Evolutionary conservation across 37 sponge, comb jelly and placozoan genomes (phyloP), one percentile per base, ranked within the genome.

Genomic region (Chondrilla cf. caribensis): DNA sequence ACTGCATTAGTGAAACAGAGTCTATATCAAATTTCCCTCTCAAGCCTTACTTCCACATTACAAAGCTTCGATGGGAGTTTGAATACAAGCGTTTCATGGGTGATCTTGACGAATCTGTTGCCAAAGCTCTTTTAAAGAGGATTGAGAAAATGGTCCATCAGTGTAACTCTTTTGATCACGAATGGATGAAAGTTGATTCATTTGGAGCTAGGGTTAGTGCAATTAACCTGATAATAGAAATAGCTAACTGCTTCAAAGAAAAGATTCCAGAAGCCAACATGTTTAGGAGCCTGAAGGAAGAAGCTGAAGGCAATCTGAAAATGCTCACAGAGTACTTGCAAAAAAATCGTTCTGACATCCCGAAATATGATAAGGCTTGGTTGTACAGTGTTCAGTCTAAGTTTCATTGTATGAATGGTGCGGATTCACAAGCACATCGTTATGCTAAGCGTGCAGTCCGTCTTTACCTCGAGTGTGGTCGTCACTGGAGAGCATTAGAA

Each of bases 121-220:
- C n/a, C n/a, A n/a, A n/a, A n/a, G n/a, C n/a, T n/a, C n/a, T 59
- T 59, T 26, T 59, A 59, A 2, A 59, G 6, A 26, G 25, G 3
- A 26, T 26, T 8, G 60, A 59, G 22, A 26, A 59, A 6, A 59
- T 26, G 7, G 22, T 59, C 22, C 60, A 26, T 2, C 60, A 26
- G 68, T 33, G 31, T 67, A 33, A 6, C 32, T 17, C 26, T 31
- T 33, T 67, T 6, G 68, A 67, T 28, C 32, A 67, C 0, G 68
- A 67, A 17, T 67, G 68, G 68, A 33, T 33, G 11, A 67, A 18
- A 33, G 35, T 29, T 67, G 68, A 67, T 67, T 8, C 68, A 31
- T 67, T 67, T 67, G 68, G 68, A 29, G 68, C 32, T 7, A 67
- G 17, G 68, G 7, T 67, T 26, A 67, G 68, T 67, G 68, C 68